Conservation (phyloP, 2,888 invertebrate genomes). For the Mythimna pallens region DNA sequence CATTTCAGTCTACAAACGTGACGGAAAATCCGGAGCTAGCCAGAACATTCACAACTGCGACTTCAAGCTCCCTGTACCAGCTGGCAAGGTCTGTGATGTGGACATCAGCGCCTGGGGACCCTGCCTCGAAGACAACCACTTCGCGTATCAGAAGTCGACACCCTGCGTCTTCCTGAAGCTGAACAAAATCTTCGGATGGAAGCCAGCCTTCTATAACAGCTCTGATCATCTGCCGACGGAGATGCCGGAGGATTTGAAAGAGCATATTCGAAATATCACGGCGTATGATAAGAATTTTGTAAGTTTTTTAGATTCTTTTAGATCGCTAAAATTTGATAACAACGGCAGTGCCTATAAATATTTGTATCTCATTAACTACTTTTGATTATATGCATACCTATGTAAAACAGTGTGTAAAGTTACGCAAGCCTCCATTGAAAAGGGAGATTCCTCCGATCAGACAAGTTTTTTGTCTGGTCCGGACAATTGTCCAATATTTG, state of each 20-base stretch:
- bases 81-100: slow-evolving; percentile 96
- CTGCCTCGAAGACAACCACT: slow-evolving; percentile 96
- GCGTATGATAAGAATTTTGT: slow-evolving; percentile 87
- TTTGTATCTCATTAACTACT: no score
- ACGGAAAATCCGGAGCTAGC: slow-evolving; percentile 93
- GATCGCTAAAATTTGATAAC: neutral
- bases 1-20: slow-evolving; percentile 93
- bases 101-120: slow-evolving; percentile 95
- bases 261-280: slow-evolving; percentile 91
- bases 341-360: no score
- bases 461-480: no score
- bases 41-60: slow-evolving; percentile 94
- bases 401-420: no score
- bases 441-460: no score
- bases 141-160: slow-evolving; percentile 97
- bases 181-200: slow-evolving; percentile 98
- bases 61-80: slow-evolving; percentile 93
- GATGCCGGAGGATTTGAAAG: slow-evolving; percentile 94
- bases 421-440: no score
- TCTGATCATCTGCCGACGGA: slow-evolving; percentile 92
- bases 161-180: slow-evolving; percentile 99
- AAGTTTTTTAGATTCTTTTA: slow-evolving; percentile 62
- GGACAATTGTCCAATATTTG: no score
- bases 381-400: no score
- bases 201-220: slow-evolving; percentile 95